Conservation (phyloP, 2,113 vertebrate species). For the Pedetes capensis region DNA sequence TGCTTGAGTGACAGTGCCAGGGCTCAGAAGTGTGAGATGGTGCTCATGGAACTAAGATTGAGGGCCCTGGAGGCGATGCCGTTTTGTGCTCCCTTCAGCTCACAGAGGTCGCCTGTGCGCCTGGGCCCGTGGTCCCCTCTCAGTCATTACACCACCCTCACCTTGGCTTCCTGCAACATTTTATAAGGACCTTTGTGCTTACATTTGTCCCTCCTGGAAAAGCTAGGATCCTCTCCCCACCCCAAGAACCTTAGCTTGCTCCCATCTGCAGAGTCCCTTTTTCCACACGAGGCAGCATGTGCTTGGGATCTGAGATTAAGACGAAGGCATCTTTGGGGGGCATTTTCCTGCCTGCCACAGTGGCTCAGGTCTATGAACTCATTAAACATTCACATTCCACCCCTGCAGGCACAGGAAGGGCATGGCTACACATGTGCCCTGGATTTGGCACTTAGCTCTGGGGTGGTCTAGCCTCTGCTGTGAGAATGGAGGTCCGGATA, state of each 20-base stretch:
- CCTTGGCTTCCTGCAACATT: background rate
- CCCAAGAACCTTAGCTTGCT: background rate
- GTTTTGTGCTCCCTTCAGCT: background rate
- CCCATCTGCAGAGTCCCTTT: too few relatives aligned
- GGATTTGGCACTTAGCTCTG: fast-evolving
- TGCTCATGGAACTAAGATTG: background rate
- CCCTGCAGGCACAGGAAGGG: background rate
- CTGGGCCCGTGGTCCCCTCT: background rate
- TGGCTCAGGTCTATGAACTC: background rate
- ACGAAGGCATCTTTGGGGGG: background rate
- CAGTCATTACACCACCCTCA: background rate
- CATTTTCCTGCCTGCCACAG: too few relatives aligned
- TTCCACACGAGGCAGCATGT: fast-evolving
- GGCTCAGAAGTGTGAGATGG: background rate
- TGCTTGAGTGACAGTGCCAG: too few relatives aligned
- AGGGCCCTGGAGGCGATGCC: too few relatives aligned
- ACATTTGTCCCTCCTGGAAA: background rate
- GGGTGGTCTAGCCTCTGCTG: background rate
- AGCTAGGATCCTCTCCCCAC: background rate
- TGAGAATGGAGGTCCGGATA: background rate
- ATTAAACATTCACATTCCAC: background rate
- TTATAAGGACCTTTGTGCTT: background rate
- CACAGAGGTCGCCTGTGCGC: background rate
- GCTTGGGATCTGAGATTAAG: background rate
- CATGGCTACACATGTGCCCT: fast-evolving